Conservation (phyloP, 1,140 invertebrate species). For the Dufourea novaeangliae region DNA sequence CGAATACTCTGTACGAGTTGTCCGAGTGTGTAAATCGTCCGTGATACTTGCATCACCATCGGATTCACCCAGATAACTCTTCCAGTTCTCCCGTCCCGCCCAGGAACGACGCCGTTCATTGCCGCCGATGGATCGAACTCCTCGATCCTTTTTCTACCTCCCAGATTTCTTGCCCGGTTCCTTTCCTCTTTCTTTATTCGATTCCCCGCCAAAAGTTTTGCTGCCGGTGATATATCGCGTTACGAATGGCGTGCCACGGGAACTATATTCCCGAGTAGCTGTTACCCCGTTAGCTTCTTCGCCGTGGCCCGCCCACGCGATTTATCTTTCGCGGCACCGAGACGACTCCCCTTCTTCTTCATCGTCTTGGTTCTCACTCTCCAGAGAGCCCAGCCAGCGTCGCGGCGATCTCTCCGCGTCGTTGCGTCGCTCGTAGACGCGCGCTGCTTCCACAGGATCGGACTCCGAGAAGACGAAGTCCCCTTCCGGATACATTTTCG, state of each 20-base stretch:
- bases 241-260: constrained; percentile 68
- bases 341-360: constrained; percentile 10
- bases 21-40: background rate
- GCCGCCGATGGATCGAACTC: constrained; percentile 24
- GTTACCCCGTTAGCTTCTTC: constrained; percentile 70
- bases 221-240: constrained; percentile 65
- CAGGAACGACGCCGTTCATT: constrained; percentile 49
- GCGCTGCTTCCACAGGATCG: constrained; percentile 33
- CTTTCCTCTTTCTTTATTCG: constrained; percentile 54
- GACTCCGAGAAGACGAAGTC: constrained; percentile 28
- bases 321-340: constrained; percentile 64
- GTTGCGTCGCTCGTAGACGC: constrained; percentile 20
- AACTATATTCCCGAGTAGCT: constrained; percentile 71
- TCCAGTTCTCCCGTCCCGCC: constrained; percentile 23
- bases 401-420: constrained; percentile 24
- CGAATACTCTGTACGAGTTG: background rate
- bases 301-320: constrained; percentile 62
- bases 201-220: constrained; percentile 62
- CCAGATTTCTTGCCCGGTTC: constrained; percentile 37
- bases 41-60: background rate
- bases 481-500: constrained; percentile 57
- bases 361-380: background rate
- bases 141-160: constrained; percentile 5
- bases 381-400: background rate
- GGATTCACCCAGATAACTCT: background rate